Evolutionary conservation across 2,113 vertebrate species (phyloP).

Genomic region (Chionis minor): DNA sequence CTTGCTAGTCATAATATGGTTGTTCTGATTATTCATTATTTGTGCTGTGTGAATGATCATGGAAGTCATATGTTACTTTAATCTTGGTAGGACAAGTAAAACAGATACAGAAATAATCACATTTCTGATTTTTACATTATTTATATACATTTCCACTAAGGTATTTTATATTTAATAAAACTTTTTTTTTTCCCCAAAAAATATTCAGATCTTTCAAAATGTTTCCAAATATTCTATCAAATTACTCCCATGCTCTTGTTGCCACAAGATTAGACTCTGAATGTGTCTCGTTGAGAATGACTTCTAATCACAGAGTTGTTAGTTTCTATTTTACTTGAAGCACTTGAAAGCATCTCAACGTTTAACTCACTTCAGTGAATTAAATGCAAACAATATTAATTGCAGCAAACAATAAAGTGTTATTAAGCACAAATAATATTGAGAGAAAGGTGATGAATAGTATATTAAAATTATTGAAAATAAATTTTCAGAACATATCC

Average conservation of each 20-base stretch:
- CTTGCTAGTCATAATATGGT: not conserved
- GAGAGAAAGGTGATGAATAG: not conserved
- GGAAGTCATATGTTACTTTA: not conserved
- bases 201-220: not conserved
- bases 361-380: not conserved
- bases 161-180: not conserved
- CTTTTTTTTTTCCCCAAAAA: not conserved
- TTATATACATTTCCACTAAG: not conserved
- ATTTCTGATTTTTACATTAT: not conserved
- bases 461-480: not conserved
- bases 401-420: not conserved
- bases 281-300: not conserved
- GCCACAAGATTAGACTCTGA: not conserved
- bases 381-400: not conserved
- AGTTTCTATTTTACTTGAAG: slow-evolving; percentile 1
- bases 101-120: not conserved
- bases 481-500: not conserved
- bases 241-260: not conserved
- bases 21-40: not conserved
- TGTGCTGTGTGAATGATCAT: not conserved
- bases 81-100: not conserved
- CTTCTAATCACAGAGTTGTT: not conserved
- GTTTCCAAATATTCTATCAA: not conserved
- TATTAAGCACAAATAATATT: not conserved
- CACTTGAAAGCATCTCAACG: not conserved